phyloP scores from a whole-genome alignment of 2,888 invertebrate species.

The Stenolophus ochropezus region DNA sequence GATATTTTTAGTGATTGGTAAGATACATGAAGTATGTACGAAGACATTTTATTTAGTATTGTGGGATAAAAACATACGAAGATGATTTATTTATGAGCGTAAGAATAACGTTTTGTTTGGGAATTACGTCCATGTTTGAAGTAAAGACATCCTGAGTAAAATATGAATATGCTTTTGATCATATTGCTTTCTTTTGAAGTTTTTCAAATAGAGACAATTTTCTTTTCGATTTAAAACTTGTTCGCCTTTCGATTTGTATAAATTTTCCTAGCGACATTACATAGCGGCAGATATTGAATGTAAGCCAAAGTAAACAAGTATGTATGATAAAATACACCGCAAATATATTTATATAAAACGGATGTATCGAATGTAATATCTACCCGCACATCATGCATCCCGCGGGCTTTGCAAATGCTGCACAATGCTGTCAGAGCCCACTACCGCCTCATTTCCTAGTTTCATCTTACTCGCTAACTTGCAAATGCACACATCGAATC shows the following conservation, averaged over 20 bases:
- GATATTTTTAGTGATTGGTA: no score
- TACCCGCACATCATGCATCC: neutral
- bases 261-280: slow-evolving; percentile 15
- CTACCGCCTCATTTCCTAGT: slow-evolving; percentile 11
- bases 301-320: slow-evolving; percentile 13
- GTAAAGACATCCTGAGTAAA: neutral
- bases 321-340: slow-evolving; percentile 13
- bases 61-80: no score
- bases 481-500: neutral
- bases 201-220: slow-evolving; percentile 33
- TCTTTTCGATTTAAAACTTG: slow-evolving; percentile 33
- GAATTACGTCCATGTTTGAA: no score
- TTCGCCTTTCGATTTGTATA: slow-evolving; percentile 37
- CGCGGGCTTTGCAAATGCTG: neutral
- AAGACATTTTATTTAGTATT: no score
- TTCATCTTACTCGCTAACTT: slow-evolving; percentile 11
- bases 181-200: slow-evolving; percentile 29
- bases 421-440: neutral
- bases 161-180: neutral
- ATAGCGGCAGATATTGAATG: neutral
- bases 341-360: slow-evolving; percentile 39
- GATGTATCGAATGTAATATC: slow-evolving; percentile 2
- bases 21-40: no score
- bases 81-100: no score
- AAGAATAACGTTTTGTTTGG: no score